These are phyloP conservation scores for Piaya cayana DNA, from an alignment of 2,113 vertebrate species.

Conservation along the genomic window DNA sequence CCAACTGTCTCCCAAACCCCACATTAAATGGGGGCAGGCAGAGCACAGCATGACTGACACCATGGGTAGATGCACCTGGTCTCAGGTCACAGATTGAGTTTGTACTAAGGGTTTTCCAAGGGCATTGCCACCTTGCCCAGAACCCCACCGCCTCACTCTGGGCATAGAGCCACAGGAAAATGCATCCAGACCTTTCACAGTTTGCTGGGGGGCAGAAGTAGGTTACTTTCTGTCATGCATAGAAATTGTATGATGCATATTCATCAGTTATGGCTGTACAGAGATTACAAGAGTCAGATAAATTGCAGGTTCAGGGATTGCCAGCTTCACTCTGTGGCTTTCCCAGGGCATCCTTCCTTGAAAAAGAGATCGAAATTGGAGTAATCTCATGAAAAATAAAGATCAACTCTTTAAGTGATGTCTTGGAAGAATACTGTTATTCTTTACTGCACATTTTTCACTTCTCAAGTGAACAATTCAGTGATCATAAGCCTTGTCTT, in stretches of 20 bases:
- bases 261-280: slow-evolving; percentile 7
- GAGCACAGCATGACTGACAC: not conserved
- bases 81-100: not conserved
- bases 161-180: not conserved
- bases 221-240: slow-evolving; percentile 36
- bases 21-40: not conserved
- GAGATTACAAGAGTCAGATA: slow-evolving; percentile 20
- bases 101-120: rapidly evolving
- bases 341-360: not conserved
- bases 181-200: not conserved
- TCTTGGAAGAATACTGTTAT: not conserved
- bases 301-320: slow-evolving; percentile 48
- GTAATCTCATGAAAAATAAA: not conserved
- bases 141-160: not conserved
- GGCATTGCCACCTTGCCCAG: not conserved
- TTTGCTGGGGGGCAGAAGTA: slow-evolving; percentile 39
- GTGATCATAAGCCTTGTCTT: not conserved
- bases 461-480: not conserved
- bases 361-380: slow-evolving; percentile 3
- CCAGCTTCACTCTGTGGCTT: slow-evolving; percentile 18
- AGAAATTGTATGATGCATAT: slow-evolving; percentile 58
- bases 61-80: not conserved
- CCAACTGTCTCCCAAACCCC: not conserved
- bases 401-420: not conserved
- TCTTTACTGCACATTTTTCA: not conserved